Evolutionary conservation across 2,113 vertebrate genomes (phyloP).

Genomic region (Copsychus sechellarum): DNA sequence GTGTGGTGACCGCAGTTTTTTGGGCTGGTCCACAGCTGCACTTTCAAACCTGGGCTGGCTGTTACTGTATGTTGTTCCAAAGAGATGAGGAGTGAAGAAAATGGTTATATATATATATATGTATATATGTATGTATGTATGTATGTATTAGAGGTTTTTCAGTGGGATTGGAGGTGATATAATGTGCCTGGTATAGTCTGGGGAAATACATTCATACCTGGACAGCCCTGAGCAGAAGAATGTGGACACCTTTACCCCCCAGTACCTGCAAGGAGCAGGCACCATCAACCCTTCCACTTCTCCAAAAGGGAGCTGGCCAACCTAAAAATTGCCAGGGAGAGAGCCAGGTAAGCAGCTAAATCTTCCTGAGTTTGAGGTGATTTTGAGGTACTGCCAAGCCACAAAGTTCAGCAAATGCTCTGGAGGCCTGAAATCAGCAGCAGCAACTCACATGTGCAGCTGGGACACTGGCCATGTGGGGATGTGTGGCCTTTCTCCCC

Average conservation of each 20-base stretch:
- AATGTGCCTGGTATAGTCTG: not conserved
- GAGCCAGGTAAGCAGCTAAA: not conserved
- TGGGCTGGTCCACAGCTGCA: not conserved
- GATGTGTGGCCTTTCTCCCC: not conserved
- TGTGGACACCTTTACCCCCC: not conserved
- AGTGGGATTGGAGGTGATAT: not conserved
- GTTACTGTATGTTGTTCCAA: not conserved
- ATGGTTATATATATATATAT: not conserved
- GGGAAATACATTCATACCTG: not conserved
- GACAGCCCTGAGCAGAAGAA: not conserved
- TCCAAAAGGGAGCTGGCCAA: not conserved
- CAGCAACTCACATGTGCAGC: rapidly evolving
- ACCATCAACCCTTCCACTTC: not conserved
- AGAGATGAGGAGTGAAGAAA: not conserved
- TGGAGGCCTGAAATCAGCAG: not conserved
- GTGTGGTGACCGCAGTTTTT: not conserved
- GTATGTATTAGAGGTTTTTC: not conserved
- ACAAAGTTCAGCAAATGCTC: not conserved
- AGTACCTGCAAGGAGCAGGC: not conserved
- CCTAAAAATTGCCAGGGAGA: not conserved
- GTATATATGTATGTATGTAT: not conserved
- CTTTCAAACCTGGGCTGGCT: not conserved
- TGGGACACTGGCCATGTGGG: not conserved
- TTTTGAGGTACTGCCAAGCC: not conserved
- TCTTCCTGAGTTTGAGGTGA: not conserved